Conservation (phyloP, 2,113 vertebrate species). For the Stegostoma tigrinum region DNA sequence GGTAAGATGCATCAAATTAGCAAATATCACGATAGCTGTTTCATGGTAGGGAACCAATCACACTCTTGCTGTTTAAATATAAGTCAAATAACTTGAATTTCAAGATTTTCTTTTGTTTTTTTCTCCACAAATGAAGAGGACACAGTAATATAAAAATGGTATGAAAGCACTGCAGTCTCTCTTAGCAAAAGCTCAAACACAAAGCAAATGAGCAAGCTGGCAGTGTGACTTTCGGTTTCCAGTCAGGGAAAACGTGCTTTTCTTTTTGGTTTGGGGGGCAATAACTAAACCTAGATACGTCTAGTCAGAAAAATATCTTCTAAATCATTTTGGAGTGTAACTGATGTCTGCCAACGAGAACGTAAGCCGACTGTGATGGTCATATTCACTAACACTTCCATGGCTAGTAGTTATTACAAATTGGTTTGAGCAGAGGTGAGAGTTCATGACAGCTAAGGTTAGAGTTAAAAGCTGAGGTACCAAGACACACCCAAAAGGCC, state of each 20-base stretch:
- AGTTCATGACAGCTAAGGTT: not conserved
- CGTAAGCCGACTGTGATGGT: not conserved
- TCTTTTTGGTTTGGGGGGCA: not conserved
- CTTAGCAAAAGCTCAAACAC: not conserved
- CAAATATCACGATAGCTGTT: not conserved
- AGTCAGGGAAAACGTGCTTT: not conserved
- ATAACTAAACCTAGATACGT: not conserved
- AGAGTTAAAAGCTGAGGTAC: no score
- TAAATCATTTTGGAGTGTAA: not conserved
- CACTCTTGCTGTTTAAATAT: not conserved
- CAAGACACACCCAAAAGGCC: not conserved
- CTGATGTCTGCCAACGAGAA: not conserved
- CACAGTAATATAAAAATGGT: not conserved
- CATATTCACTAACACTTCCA: not conserved
- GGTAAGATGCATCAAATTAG: not conserved
- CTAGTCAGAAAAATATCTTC: not conserved
- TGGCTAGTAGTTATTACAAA: not conserved
- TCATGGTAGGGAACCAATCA: not conserved
- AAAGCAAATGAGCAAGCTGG: not conserved
- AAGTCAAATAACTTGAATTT: not conserved
- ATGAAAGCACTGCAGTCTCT: not conserved
- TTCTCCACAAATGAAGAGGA: no score
- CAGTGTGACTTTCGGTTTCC: not conserved
- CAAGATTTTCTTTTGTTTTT: not conserved
- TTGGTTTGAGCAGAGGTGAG: not conserved